phyloP scores from a whole-genome alignment of 2,797 vertebrate genomes.

The Halcyon leucocephala region DNA sequence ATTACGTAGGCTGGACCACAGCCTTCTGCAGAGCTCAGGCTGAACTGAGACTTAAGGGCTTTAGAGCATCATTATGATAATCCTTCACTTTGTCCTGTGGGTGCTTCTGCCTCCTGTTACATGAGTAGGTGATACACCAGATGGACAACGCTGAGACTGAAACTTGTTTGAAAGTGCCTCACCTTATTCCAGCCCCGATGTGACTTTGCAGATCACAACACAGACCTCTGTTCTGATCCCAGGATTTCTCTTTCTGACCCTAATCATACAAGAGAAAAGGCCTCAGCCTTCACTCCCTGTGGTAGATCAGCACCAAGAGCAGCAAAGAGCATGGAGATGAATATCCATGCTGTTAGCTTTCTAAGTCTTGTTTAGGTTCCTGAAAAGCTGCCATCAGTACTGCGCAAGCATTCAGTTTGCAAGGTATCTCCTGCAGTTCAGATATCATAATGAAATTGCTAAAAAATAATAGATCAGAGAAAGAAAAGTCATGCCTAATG shows the following conservation, averaged over 20 bases:
- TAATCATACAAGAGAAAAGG: background rate
- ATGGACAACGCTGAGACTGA: background rate
- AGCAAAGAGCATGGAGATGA: accelerated
- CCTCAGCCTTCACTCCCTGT: background rate
- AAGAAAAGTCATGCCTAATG: background rate
- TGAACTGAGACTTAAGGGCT: background rate
- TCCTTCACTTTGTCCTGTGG: accelerated
- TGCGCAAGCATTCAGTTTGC: background rate
- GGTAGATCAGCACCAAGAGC: background rate
- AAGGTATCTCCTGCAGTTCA: background rate
- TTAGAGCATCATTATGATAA: background rate
- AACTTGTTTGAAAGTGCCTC: background rate
- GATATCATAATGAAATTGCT: background rate
- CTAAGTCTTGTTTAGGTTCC: background rate
- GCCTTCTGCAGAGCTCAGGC: background rate
- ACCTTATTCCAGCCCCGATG: background rate
- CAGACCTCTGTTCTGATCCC: background rate
- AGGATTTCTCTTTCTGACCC: background rate
- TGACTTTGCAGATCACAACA: background rate
- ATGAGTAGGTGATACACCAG: background rate
- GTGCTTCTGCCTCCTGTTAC: background rate
- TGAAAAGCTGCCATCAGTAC: background rate
- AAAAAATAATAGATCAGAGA: background rate
- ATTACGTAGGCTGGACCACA: background rate
- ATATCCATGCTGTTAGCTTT: background rate